Conservation (phyloP, 2,888 invertebrate genomes). For the Syrphus vitripennis region DNA sequence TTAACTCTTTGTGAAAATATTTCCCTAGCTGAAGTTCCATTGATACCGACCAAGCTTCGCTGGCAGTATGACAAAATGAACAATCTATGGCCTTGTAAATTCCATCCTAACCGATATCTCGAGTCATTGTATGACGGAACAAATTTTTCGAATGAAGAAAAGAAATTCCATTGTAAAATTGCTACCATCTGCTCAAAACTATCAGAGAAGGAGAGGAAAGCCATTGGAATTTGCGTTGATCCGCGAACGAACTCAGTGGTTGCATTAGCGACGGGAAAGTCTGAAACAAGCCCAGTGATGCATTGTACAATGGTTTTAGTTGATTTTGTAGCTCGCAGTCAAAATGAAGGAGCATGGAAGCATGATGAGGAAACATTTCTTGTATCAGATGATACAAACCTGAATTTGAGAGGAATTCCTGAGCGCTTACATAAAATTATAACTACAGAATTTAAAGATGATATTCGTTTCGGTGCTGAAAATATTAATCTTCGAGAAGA, state of each 20-base stretch:
- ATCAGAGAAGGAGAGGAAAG: conserved; percentile 75
- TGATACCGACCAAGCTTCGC: conserved; percentile 84
- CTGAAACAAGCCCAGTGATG: conserved; percentile 86
- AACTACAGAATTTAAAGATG: conserved; percentile 79
- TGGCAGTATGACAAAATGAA: conserved; percentile 85
- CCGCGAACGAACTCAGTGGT: conserved; percentile 85
- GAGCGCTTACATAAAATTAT: conserved; percentile 79
- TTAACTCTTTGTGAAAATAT: conserved; percentile 79
- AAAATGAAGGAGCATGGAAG: conserved; percentile 87
- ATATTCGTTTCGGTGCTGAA: conserved; percentile 82
- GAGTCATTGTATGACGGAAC: conserved; percentile 85
- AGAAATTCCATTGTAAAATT: conserved; percentile 83
- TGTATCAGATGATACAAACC: conserved; percentile 75
- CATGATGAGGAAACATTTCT: conserved; percentile 74
- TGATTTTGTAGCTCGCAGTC: conserved; percentile 91
- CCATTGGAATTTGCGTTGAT: conserved; percentile 88
- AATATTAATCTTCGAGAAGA: conserved; percentile 69
- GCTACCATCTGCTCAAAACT: conserved; percentile 82
- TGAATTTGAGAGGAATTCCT: conserved; percentile 81
- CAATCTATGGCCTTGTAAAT: conserved; percentile 90
- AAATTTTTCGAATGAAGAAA: conserved; percentile 84
- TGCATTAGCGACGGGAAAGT: conserved; percentile 83
- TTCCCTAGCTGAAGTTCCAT: conserved; percentile 83
- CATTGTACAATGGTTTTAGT: conserved; percentile 93
- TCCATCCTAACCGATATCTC: conserved; percentile 89